Conservation (phyloP, 2,888 invertebrate genomes). For the Drosophila parthenogenetica region DNA sequence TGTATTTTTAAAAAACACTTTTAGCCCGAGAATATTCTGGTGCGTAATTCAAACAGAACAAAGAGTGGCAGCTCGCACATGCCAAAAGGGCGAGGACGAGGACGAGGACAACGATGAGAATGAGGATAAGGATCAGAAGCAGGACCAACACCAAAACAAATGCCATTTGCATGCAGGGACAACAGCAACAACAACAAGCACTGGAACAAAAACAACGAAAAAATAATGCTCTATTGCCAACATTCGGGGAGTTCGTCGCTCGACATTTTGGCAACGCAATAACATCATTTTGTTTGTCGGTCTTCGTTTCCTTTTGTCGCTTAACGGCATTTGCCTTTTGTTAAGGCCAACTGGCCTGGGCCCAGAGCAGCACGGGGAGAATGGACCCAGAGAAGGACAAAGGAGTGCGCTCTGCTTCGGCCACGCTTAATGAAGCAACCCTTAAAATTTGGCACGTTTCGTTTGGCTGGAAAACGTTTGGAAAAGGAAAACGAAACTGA, state of each 20-base stretch:
- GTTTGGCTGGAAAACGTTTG: conserved; percentile 49
- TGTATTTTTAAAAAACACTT: conserved; percentile 32
- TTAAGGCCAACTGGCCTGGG: conserved; percentile 26
- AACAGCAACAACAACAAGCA: neutral
- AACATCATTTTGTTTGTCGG: conserved; percentile 63
- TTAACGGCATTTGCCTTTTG: conserved; percentile 56
- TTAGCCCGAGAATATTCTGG: conserved; percentile 23
- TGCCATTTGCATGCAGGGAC: conserved; percentile 59
- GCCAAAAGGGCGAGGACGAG: conserved; percentile 34
- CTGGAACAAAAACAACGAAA: neutral
- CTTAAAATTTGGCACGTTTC: conserved; percentile 78
- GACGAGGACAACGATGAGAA: neutral
- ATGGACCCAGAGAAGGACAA: neutral
- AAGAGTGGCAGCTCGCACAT: conserved; percentile 37
- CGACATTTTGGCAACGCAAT: conserved; percentile 68
- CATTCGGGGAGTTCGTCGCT: conserved; percentile 16
- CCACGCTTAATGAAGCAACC: conserved; percentile 77
- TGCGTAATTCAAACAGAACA: conserved; percentile 42
- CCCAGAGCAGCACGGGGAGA: neutral
- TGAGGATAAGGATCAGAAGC: conserved; percentile 8
- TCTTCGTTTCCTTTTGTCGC: conserved; percentile 40
- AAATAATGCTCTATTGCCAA: conserved; percentile 41
- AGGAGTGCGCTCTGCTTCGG: conserved; percentile 23
- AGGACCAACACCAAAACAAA: conserved; percentile 39
- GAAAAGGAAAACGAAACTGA: conserved; percentile 57